Percentiles rank a stretch among this genome's conserved stretches.
Conservation (phyloP, 2,113 vertebrate genomes). For the Sprattus sprattus region DNA sequence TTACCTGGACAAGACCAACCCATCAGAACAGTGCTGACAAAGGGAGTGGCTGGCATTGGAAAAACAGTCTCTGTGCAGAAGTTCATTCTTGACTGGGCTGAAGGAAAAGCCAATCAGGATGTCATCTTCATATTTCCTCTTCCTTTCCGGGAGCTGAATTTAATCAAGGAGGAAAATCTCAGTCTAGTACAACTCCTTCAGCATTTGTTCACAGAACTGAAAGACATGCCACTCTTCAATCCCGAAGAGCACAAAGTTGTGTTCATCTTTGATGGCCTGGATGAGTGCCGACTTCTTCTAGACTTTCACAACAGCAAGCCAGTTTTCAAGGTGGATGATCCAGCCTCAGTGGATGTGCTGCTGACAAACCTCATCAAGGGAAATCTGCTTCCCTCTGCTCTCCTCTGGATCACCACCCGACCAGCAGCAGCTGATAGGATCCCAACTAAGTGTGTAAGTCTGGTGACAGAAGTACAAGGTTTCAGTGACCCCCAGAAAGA, state of each 20-base stretch:
- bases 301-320: slow-evolving; percentile 19
- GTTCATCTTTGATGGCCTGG: slow-evolving; percentile 39
- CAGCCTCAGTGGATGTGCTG: slow-evolving; percentile 18
- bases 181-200: slow-evolving; percentile 26
- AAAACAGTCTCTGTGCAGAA: slow-evolving; percentile 36
- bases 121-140: slow-evolving; percentile 28
- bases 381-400: slow-evolving; percentile 25
- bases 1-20: slow-evolving; percentile 13
- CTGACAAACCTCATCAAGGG: slow-evolving; percentile 34
- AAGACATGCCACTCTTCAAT: not conserved
- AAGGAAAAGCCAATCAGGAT: slow-evolving; percentile 27
- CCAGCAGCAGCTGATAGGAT: slow-evolving; percentile 6
- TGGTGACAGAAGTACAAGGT: slow-evolving; percentile 30
- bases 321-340: not conserved
- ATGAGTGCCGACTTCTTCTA: slow-evolving; percentile 31
- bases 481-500: slow-evolving; percentile 29
- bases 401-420: not conserved
- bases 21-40: slow-evolving; percentile 17
- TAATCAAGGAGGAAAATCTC: slow-evolving; percentile 25
- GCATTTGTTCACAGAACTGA: slow-evolving; percentile 20
- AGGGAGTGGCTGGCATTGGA: slow-evolving; percentile 21
- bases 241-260: not conserved
- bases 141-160: slow-evolving; percentile 28
- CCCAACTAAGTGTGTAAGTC: slow-evolving; percentile 22
- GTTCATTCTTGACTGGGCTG: slow-evolving; percentile 38